phyloP scores from a whole-genome alignment of 2,113 vertebrate species.

The Tinamus guttatus region DNA sequence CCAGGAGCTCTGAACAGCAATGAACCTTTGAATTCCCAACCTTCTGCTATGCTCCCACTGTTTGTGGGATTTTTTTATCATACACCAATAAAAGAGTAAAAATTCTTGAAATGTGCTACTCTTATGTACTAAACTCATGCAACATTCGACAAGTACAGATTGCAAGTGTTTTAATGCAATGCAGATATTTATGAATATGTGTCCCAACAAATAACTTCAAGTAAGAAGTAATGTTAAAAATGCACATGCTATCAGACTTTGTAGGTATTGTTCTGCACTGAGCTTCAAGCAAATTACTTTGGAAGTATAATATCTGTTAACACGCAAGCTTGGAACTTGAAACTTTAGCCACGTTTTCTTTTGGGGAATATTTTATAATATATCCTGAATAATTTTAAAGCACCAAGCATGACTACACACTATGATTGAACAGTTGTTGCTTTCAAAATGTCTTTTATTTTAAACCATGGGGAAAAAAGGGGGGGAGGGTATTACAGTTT shows the following conservation, averaged over 20 bases:
- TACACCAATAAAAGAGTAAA: not conserved
- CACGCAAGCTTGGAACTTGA: not conserved
- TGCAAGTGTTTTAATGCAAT: not conserved
- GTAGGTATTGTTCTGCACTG: not conserved
- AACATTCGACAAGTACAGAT: not conserved
- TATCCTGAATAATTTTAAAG: not conserved
- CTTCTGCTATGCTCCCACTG: not conserved
- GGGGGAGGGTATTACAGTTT: not conserved
- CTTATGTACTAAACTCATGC: not conserved
- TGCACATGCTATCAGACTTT: not conserved
- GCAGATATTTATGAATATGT: not conserved
- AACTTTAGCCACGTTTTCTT: not conserved
- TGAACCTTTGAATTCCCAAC: not conserved
- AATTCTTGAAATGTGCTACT: not conserved
- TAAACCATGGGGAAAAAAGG: not conserved
- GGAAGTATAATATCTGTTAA: not conserved
- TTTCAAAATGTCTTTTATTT: conserved; percentile 33
- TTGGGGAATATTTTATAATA: not conserved
- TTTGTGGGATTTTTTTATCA: not conserved
- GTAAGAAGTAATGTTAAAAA: not conserved
- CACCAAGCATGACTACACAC: not conserved
- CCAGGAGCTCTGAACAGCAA: not conserved
- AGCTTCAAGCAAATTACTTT: conserved; percentile 1
- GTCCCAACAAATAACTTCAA: not conserved
- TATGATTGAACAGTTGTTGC: conserved; percentile 8